Percentiles rank a stretch among this genome's conserved stretches.
phyloP scores from a whole-genome alignment of 1,140 invertebrate genomes.

The Leptestheria dahalacensis region DNA sequence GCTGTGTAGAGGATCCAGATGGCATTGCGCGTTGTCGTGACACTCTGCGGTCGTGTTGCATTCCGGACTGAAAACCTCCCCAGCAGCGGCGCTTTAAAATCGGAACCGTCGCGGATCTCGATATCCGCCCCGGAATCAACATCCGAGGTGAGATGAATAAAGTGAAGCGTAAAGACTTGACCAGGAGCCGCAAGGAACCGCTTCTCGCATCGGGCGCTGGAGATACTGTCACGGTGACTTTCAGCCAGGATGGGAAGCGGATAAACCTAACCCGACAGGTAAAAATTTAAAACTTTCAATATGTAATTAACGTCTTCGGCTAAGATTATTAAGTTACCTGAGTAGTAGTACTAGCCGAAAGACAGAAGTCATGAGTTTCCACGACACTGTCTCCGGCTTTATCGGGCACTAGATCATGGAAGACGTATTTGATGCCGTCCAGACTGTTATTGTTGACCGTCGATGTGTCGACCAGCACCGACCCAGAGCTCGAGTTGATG shows the following conservation, averaged over 20 bases:
- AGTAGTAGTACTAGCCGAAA: slow-evolving; percentile 4
- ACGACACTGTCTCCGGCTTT: slow-evolving; percentile 42
- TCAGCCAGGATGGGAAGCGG: slow-evolving; percentile 22
- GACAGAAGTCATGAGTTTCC: slow-evolving; percentile 54
- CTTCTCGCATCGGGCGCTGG: slow-evolving; percentile 47
- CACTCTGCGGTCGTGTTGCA: slow-evolving; percentile 64
- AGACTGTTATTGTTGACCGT: slow-evolving; percentile 60
- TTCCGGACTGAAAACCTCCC: slow-evolving; percentile 52
- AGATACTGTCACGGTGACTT: slow-evolving; percentile 18
- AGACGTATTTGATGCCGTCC: slow-evolving; percentile 71
- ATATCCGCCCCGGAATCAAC: slow-evolving; percentile 31
- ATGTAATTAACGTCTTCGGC: neutral
- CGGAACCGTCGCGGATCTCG: slow-evolving; percentile 60
- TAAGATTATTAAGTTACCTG: too few species aligned
- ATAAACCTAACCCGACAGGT: slow-evolving; percentile 17
- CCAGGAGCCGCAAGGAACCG: slow-evolving; percentile 32
- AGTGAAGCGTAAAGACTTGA: slow-evolving; percentile 65
- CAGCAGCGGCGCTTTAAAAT: slow-evolving; percentile 47
- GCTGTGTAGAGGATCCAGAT: slow-evolving; percentile 59
- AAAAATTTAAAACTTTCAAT: too few species aligned
- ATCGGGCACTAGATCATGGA: slow-evolving; percentile 40
- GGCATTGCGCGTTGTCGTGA: slow-evolving; percentile 57
- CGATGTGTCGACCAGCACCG: slow-evolving; percentile 52
- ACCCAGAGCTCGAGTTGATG: slow-evolving; percentile 68
- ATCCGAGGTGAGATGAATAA: slow-evolving; percentile 57